Evolutionary conservation across 1,140 invertebrate species (phyloP), one percentile per base, ranked within the genome.

Genomic region (Sinonovacula constricta): DNA sequence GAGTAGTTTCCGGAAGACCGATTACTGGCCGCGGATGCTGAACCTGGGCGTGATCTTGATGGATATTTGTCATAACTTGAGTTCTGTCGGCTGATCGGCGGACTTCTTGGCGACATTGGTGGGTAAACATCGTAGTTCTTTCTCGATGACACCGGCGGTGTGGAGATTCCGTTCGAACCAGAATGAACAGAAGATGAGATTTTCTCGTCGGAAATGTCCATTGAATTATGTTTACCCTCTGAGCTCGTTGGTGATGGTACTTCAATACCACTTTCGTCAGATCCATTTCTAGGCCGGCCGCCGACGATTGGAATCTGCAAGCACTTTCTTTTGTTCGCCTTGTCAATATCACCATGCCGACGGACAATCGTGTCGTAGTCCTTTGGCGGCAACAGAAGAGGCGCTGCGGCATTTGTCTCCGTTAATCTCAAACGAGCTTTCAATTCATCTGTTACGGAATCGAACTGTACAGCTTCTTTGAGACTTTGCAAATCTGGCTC

Each of bases 401-500:
- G 97, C 0, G 89, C 91, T 4, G 89, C 85, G 67, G 94, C 93
- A 84, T 84, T 77, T 66, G 65, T 72, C 80, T 82, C 69, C 77
- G 71, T 78, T 4, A 79, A 79, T 30, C 93, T 94, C 81, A 98
- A 92, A 89, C 98, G 97, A 78, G 95, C 95, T 80, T 96, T 93
- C 51, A 98, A 91, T 88, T 99, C 97, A 0, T 96, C 96, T 5
- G 97, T 96, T 79, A 99, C 91, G 34, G 95, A 97, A 90, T 98
- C 97, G 89, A 97, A 98, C 22, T 97, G 92, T 70, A 93, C 93
- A 56, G 94, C 93, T 34, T 94, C 93, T 54, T 89, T 88, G 18
- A 89, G 72, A 80, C 85, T 87, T 39, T 85, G 82, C 10, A 87
- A 70, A 63, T 88, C 86, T 12, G 85, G 81, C 33, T 89, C 88